Evolutionary conservation across 2,888 invertebrate species (phyloP), one percentile per base, ranked within the genome.

Genomic region (Daptonema setosum): DNA sequence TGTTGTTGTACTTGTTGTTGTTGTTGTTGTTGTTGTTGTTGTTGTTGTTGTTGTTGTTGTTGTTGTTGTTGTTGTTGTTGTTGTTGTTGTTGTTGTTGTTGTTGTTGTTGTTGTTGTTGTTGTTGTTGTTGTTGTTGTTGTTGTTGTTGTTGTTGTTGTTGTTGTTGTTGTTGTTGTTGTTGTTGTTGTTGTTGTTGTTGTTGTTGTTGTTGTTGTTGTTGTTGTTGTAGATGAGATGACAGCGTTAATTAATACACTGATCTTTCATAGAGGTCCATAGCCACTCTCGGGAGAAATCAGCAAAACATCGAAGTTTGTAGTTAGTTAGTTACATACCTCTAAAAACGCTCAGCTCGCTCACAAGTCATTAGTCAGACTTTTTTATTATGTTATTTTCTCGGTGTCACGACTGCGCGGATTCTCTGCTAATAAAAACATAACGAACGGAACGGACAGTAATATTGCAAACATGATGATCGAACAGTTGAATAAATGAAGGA

Each of bases 201-300:
- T 55, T 55, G 29, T 20, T n/a, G 56, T 28, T 22, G 56, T 55
- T 28, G 56, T 55, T 55, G 54, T 14, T 26, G 56, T 29, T 28
- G 56, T 28, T 55, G 54, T 55, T 55, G 54, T 55, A n/a, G 56
- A 25, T 55, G 55, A 24, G 8, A 55, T 55, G 14, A 26, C 17
- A 28, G 55, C 55, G 52, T 22, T 55, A 55, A 28, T 55, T 55
- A 55, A 8, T 17, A 28, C 5, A n/a, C 14, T 56, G 41, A 20
- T 41, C n/a, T n/a, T n/a, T n/a, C n/a, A n/a, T n/a, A n/a, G n/a
- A n/a, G n/a, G n/a, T n/a, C n/a, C n/a, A n/a, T n/a, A n/a, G n/a
- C n/a, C n/a, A n/a, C n/a, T n/a, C n/a, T n/a, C n/a, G n/a, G n/a
- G n/a, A n/a, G n/a, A n/a, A n/a, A n/a, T n/a, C n/a, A n/a, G n/a